Base-by-base conservation (phyloP, 2,888 invertebrate species). In the Eupithecia insigniata region DNA sequence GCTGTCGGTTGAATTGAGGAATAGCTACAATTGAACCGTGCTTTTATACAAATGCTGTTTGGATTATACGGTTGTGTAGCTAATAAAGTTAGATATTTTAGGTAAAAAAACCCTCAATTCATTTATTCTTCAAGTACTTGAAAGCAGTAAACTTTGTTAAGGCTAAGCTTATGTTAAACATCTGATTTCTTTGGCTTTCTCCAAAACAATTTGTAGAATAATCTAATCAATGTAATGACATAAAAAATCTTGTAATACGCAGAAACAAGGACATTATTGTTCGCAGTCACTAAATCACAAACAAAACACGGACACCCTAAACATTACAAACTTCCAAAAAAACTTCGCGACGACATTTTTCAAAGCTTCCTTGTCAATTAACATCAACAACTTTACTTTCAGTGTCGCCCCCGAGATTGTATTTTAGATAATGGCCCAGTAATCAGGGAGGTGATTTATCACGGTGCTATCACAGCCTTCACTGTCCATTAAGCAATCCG, bases 391-490 rank as follows among this genome's bases (percentile, higher is more conserved):
- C 87, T 90, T 89, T 84, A 85, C 88, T 87, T 84, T 83, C 78
- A 79, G 91, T 70, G 73, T 90, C 90, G 86, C 88, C 88, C 86
- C 87, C 82, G 88, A 92, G 93, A 93, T 93, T 90, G 92, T 89
- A 92, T 93, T 92, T 93, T 89, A 93, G 93, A 93, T 93, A 93
- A 93, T 92, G 92, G 92, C 83, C 85, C 85, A 80, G 92, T 93
- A 93, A 93, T 93, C 92, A 92, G 88, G 84, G 75, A 78, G 89
- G 93, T 94, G 94, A 94, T 94, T 94, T 94, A 94, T 94, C 94
- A 94, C 91, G 73, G 81, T 82, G 89, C 89, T 93, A 94, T 94
- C 94, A 89, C 89, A 89, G 90, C 89, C 92, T 93, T 94, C 92
- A 91, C 93, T 90, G 92, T 92, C 94, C 94, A 94, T 94, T 94